Evolutionary conservation across 2,888 invertebrate genomes (phyloP), one percentile per base, ranked within the genome.

Genomic region (Macropis europaea): DNA sequence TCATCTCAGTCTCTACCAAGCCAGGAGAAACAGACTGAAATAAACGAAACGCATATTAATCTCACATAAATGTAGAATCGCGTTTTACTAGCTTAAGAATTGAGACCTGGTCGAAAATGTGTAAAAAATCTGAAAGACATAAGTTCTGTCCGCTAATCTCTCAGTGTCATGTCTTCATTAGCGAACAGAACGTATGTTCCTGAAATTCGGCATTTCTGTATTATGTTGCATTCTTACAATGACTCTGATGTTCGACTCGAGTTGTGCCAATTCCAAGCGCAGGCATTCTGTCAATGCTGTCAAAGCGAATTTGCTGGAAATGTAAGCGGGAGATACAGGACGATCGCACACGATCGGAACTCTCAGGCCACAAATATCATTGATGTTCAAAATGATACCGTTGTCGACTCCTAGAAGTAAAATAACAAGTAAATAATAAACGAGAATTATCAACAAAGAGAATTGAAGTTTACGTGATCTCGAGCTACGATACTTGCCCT

Each of bases 21-120:
- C 94, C 94, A 0, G 94, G 94, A 45, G 92, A 92, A 50, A 94
- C 90, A 77, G 92, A 93, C 94, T 94, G 79, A 17, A 84, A 85
- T 0, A 5, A 3, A 48, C n/a, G 30, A 24, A 19, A 13, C 3
- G 19, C 6, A 28, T 15, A 5, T 47, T n/a, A 22, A 30, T 47
- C 3, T n/a, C n/a, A n/a, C n/a, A n/a, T n/a, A n/a, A n/a, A n/a
- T n/a, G n/a, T n/a, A n/a, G n/a, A n/a, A n/a, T n/a, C n/a, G n/a
- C n/a, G n/a, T n/a, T n/a, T n/a, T n/a, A n/a, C n/a, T n/a, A n/a
- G n/a, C n/a, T n/a, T n/a, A n/a, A n/a, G n/a, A n/a, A n/a, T n/a
- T n/a, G n/a, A n/a, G n/a, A n/a, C n/a, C n/a, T n/a, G n/a, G n/a
- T n/a, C n/a, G n/a, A n/a, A n/a, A n/a, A n/a, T n/a, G n/a, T n/a